Evolutionary conservation across 2,888 invertebrate species (phyloP).

Genomic region (Trissoscelio sp.): DNA sequence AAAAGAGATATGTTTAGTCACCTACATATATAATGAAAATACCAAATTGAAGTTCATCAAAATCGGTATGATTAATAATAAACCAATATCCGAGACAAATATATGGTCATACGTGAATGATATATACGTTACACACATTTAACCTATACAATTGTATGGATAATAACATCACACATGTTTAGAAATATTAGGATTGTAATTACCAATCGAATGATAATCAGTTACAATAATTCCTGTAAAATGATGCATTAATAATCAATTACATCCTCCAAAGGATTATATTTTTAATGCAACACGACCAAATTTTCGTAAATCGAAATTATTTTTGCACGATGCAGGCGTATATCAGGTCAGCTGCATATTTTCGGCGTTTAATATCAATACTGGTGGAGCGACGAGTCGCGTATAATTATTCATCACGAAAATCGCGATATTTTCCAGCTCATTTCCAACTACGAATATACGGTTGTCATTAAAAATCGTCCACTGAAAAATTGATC

Average conservation of each 20-base stretch:
- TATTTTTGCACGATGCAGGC: conserved; percentile 26
- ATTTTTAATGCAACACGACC: too few species aligned
- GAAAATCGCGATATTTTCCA: conserved; percentile 15
- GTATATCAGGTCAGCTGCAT: conserved; percentile 38
- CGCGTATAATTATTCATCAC: conserved; percentile 37
- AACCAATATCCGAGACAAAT: too few species aligned
- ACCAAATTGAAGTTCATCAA: too few species aligned
- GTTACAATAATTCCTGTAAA: not conserved
- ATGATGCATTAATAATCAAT: too few species aligned
- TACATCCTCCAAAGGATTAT: too few species aligned
- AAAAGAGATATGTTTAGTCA: too few species aligned
- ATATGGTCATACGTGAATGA: too few species aligned
- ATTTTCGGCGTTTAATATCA: conserved; percentile 49
- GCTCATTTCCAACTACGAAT: conserved; percentile 20
- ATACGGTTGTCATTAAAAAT: conserved; percentile 32
- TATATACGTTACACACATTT: too few species aligned
- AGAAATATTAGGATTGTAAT: not conserved
- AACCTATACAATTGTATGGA: too few species aligned
- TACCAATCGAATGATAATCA: not conserved
- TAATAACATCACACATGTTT: too few species aligned
- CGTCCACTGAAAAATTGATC: conserved; percentile 41
- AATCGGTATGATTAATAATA: too few species aligned
- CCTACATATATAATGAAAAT: too few species aligned
- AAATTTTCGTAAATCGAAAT: conserved; percentile 32
- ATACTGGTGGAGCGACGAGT: conserved; percentile 12